Percentiles rank a stretch among this genome's conserved stretches.
Evolutionary conservation across 2,888 invertebrate genomes (phyloP).

Genomic region (Spisula solida): DNA sequence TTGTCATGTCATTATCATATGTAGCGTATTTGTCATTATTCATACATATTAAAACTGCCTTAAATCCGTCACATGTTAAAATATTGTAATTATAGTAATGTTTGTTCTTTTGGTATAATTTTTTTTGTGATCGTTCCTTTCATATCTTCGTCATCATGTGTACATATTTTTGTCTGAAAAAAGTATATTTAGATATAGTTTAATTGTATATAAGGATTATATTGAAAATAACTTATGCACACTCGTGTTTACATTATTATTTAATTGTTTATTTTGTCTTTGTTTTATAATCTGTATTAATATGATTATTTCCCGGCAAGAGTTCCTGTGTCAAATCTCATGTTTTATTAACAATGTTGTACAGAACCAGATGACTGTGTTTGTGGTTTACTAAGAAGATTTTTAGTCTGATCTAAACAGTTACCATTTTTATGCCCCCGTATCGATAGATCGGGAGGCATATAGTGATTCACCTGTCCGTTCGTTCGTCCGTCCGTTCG

Average conservation of each 20-base stretch:
- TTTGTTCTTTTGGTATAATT: background rate
- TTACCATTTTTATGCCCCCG: too few species aligned
- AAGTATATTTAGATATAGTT: conserved; percentile 4
- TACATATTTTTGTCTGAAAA: background rate
- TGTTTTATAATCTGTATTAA: background rate
- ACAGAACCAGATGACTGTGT: too few species aligned
- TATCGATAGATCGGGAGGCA: too few species aligned
- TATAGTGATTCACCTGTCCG: too few species aligned
- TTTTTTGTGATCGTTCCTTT: background rate
- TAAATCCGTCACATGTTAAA: conserved; percentile 17
- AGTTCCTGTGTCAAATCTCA: background rate
- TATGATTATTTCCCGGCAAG: background rate
- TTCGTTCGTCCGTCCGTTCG: too few species aligned
- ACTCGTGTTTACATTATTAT: background rate
- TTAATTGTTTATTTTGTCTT: conserved; percentile 1
- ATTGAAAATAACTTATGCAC: conserved; percentile 18
- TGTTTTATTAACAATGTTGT: too few species aligned
- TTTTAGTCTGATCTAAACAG: too few species aligned
- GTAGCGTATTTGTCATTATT: background rate
- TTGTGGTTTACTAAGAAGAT: too few species aligned
- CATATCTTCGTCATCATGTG: background rate
- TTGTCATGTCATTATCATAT: background rate
- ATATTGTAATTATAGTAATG: background rate
- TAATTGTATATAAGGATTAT: conserved; percentile 17
- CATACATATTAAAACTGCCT: conserved; percentile 22